Evolutionary conservation across 2,888 invertebrate genomes (phyloP), one percentile per base, ranked within the genome.

Genomic region (Monoplex corrugatus): DNA sequence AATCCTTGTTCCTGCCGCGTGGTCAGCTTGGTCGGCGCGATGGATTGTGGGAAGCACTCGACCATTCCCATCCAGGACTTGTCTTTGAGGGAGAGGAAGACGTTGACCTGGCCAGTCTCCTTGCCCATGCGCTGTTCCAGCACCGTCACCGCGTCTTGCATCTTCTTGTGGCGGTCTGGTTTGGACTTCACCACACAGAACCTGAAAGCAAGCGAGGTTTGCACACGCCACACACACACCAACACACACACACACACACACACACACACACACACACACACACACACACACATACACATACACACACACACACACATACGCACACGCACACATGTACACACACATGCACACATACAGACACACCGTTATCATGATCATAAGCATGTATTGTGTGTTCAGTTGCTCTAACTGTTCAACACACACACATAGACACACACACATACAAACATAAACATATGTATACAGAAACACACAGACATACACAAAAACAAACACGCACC

Each of bases 1-100:
- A 86, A 94, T 6, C 94, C 94, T 90, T 92, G 91, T 13, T 91
- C 92, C 78, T 92, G 91, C 83, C 94, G 90, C 68, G 90, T 91
- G 19, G 90, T 90, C 40, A 93, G 92, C 78, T 92, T 92, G 8
- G 91, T 90, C n/a, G 92, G 93, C 28, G 94, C 89, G 35, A 91
- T 88, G 6, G 90, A 90, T 45, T 92, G 87, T 0, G 94, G 92
- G 86, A 93, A 94, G 86, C 93, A 92, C 87, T 95, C 95, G 10
- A 95, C 91, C 90, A 94, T 92, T 45, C 95, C 90, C 82, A 93
- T 92, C 96, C 96, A 96, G 8, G 93, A 91, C 90, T 95, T 95
- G 80, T 94, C 94, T 89, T 94, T 92, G 23, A 95, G 89, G 83
- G 94, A 94, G 16, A 95, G 88, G 91, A 95, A 95, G 32, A 95